Base-by-base conservation (phyloP, 2,797 vertebrate genomes). In the Periophthalmus magnuspinnatus region DNA sequence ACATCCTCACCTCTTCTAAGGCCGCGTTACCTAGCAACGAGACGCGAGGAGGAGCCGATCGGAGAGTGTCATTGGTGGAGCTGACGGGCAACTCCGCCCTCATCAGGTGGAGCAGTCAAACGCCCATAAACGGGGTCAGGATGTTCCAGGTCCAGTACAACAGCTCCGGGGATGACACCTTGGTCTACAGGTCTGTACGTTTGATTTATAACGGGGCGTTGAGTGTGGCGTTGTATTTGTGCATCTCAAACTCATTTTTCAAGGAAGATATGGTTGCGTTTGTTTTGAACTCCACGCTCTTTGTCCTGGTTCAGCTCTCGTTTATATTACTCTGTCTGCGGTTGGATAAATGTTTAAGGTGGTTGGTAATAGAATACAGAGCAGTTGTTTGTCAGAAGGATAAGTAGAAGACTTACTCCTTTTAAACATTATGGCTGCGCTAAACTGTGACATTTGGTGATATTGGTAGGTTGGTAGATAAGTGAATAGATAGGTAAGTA, bases 131-230 rank as follows among this genome's bases (percentile, higher is more conserved):
- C 21, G 92, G 93, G 74, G 91, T 94, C 68, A 87, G 93, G 81
- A 95, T 95, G 94, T 95, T 93, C 87, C 94, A 95, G 84, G 90
- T 95, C 72, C 94, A 95, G 79, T 95, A 95, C 90, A 95, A 95
- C 91, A 94, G 94, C 84, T 93, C 94, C 5, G 88, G 89, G 4
- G 94, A 95, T n/a, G 93, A 95, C 83, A 90, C 93, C 0, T 83
- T 95, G 67, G 91, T 95, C 64, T 95, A 95, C 93, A 94, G 94
- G 94, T 95, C 56, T 33, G 85, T 86, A 41, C 36, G 0, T 57
- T 58, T 14, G n/a, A 22, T 28, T 16, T 59, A 56, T 36, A 32
- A 11, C 52, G 13, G 11, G 2, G 5, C 22, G 28, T 56, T 28
- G 9, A 10, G 17, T 48, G 48, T 8, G 9, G 9, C n/a, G 21